These are phyloP conservation scores for Megamerina dolium DNA, from an alignment of 2,888 invertebrate genomes.

Conservation along the genomic window DNA sequence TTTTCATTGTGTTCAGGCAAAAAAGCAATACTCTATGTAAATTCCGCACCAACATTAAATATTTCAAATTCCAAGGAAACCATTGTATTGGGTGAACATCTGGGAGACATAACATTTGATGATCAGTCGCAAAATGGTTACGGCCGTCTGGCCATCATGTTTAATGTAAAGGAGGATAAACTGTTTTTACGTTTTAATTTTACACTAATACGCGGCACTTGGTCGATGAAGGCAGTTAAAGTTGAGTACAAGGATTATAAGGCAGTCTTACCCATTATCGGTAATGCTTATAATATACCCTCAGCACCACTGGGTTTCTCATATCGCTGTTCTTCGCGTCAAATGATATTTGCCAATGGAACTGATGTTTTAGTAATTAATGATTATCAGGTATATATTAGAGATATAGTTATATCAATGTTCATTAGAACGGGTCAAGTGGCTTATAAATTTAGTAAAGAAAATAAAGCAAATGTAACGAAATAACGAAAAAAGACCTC, in stretches of 20 bases:
- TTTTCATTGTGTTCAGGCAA: conserved; percentile 29
- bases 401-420: no score
- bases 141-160: conserved; percentile 39
- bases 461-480: no score
- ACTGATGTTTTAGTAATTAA: conserved; percentile 51
- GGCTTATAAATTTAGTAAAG: no score
- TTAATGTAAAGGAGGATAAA: conserved; percentile 43
- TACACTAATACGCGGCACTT: conserved; percentile 51
- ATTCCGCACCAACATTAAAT: conserved; percentile 52
- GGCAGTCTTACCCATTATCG: conserved; percentile 31
- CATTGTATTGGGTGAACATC: conserved; percentile 33
- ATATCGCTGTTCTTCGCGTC: conserved; percentile 52
- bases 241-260: conserved; percentile 49
- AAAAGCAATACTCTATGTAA: conserved; percentile 54
- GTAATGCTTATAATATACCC: conserved; percentile 42
- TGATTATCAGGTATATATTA: conserved; percentile 57
- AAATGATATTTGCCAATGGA: conserved; percentile 52
- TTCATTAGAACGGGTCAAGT: no score
- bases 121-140: conserved; percentile 34
- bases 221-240: conserved; percentile 56
- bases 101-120: conserved; percentile 39
- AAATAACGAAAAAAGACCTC: no score
- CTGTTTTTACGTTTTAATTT: conserved; percentile 56
- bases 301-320: conserved; percentile 55
- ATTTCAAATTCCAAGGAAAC: conserved; percentile 29